A percentile compares a stretch with the other conserved stretches of the same genome.
Evolutionary conservation across 2,888 invertebrate genomes (phyloP).

Genomic region (Empis stercorea): DNA sequence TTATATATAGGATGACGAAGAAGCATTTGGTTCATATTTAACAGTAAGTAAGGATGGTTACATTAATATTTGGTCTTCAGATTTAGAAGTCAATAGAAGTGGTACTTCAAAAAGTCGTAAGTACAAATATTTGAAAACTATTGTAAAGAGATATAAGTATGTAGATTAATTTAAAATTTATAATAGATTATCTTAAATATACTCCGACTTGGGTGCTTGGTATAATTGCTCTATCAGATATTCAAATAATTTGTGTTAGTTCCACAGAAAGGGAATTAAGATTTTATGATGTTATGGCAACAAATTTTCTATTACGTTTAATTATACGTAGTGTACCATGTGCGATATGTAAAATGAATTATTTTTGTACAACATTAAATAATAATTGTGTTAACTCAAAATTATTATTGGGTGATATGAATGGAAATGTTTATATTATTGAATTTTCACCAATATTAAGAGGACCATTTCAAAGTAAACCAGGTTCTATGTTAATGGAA

Average conservation of each 20-base stretch:
- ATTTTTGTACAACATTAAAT: slow-evolving; percentile 20
- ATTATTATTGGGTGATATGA: slow-evolving; percentile 59
- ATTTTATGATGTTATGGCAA: slow-evolving; percentile 66
- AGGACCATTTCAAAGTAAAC: slow-evolving; percentile 57
- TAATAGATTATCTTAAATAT: slow-evolving; percentile 44
- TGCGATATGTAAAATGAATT: slow-evolving; percentile 29
- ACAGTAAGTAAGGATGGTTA: slow-evolving; percentile 64
- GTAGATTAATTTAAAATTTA: not conserved
- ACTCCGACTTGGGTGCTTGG: slow-evolving; percentile 61
- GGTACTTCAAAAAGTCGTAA: slow-evolving; percentile 51
- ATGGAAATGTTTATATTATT: slow-evolving; percentile 54
- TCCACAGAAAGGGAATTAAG: slow-evolving; percentile 65
- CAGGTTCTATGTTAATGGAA: slow-evolving; percentile 45
- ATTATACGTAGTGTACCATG: slow-evolving; percentile 47
- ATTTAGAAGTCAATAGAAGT: slow-evolving; percentile 50
- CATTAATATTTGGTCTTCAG: slow-evolving; percentile 64
- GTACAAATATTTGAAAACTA: slow-evolving; percentile 14
- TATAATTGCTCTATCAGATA: slow-evolving; percentile 60
- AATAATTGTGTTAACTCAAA: slow-evolving; percentile 30
- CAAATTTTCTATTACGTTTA: slow-evolving; percentile 57
- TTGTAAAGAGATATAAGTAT: too few relatives aligned
- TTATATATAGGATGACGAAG: slow-evolving; percentile 3
- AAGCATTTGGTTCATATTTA: slow-evolving; percentile 55
- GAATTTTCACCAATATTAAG: slow-evolving; percentile 47
- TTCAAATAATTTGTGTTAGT: slow-evolving; percentile 61